phyloP scores from a whole-genome alignment of 2,888 invertebrate genomes.

The Branchinecta sandiegonensis region DNA sequence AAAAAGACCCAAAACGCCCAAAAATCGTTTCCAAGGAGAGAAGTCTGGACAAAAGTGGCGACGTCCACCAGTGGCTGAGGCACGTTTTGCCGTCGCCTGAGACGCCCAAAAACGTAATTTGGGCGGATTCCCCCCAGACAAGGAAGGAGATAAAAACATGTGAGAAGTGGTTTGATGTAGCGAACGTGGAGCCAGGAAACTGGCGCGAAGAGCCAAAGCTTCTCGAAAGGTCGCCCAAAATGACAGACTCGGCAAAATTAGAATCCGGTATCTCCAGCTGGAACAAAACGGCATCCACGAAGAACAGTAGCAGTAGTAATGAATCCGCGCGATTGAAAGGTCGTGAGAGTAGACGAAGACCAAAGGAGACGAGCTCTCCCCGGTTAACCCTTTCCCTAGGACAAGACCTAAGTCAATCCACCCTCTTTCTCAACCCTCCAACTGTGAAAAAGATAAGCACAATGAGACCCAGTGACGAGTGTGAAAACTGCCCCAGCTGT shows the following conservation, averaged over 20 bases:
- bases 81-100: conserved; percentile 12
- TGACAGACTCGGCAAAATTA: conserved; percentile 11
- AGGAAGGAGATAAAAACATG: background rate
- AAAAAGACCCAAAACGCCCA: conserved; percentile 6
- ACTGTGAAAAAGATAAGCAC: background rate
- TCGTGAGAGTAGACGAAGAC: conserved; percentile 5
- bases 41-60: conserved; percentile 26
- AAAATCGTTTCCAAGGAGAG: background rate
- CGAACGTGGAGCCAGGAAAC: background rate
- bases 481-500: background rate
- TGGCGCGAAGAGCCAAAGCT: background rate
- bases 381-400: conserved; percentile 1
- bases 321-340: conserved; percentile 18
- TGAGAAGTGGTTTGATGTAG: background rate
- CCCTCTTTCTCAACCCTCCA: background rate
- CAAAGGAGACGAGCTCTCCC: background rate
- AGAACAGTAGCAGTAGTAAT: conserved; percentile 23
- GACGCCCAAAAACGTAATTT: background rate
- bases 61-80: conserved; percentile 28
- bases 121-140: background rate
- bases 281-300: conserved; percentile 23
- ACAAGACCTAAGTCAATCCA: background rate
- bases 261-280: conserved; percentile 17
- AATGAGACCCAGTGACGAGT: conserved; percentile 3
- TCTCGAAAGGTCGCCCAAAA: conserved; percentile 4